Percentiles rank a stretch among this genome's conserved stretches.
These are phyloP conservation scores for Teleiodes luculella DNA, from an alignment of 2,888 invertebrate genomes.

Conservation along the genomic window DNA sequence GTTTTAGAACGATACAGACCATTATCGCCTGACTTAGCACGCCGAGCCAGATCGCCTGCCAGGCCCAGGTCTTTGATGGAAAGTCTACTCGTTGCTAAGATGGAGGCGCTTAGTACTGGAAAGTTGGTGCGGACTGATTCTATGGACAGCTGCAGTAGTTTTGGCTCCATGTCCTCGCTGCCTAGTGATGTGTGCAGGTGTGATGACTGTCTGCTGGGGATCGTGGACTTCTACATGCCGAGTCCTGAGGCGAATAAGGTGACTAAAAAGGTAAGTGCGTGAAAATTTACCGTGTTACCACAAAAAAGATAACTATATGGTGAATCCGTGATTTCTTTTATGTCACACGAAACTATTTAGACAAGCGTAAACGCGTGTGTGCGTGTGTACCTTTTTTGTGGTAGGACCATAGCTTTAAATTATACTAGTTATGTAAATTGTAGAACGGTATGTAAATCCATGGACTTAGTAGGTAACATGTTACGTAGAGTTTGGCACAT, in stretches of 20 bases:
- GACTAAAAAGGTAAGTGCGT: constrained; percentile 82
- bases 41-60: constrained; percentile 73
- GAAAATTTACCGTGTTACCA: too few relatives aligned
- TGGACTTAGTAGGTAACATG: too few relatives aligned
- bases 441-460: too few relatives aligned
- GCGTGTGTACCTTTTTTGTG: too few relatives aligned
- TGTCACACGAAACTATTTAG: too few relatives aligned
- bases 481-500: too few relatives aligned
- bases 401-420: too few relatives aligned
- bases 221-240: constrained; percentile 85
- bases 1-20: constrained; percentile 52
- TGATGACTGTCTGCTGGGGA: constrained; percentile 90
- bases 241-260: constrained; percentile 72
- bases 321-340: too few relatives aligned
- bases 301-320: not conserved
- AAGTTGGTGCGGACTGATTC: constrained; percentile 85
- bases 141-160: constrained; percentile 85
- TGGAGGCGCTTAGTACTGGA: constrained; percentile 83
- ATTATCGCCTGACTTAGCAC: constrained; percentile 66
- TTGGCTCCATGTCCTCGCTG: constrained; percentile 83
- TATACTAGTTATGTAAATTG: too few relatives aligned
- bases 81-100: constrained; percentile 87
- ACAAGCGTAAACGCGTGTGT: too few relatives aligned
- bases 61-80: constrained; percentile 89
- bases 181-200: constrained; percentile 88